phyloP scores from a whole-genome alignment of 2,888 invertebrate species.

The Omphaloscelis lunosa region DNA sequence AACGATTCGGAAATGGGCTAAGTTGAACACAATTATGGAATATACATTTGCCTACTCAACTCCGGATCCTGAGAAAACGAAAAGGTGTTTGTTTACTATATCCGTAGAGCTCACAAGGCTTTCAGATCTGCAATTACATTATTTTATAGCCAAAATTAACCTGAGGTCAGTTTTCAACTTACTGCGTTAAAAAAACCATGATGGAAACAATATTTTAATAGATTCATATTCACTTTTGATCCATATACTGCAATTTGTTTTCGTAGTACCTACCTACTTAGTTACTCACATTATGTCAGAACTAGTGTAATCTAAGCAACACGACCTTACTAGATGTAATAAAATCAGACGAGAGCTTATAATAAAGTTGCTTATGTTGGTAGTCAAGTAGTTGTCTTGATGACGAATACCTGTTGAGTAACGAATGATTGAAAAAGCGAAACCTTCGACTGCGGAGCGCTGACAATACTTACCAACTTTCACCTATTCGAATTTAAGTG shows the following conservation, averaged over 20 bases:
- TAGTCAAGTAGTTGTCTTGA: conserved; percentile 72
- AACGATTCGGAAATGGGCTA: background rate
- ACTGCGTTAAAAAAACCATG: background rate
- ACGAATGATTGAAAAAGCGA: conserved; percentile 88
- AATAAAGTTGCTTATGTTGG: conserved; percentile 66
- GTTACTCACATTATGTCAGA: conserved; percentile 49
- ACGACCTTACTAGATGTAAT: conserved; percentile 65
- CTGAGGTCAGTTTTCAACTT: conserved; percentile 16
- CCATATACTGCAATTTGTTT: conserved; percentile 15
- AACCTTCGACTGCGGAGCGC: conserved; percentile 85
- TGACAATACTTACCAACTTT: conserved; percentile 86
- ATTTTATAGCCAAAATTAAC: background rate
- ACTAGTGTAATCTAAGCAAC: conserved; percentile 53
- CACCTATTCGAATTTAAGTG: conserved; percentile 82
- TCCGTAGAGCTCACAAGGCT: background rate
- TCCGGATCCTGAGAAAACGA: background rate
- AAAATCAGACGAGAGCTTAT: conserved; percentile 68
- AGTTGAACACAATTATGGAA: background rate
- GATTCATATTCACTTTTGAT: background rate
- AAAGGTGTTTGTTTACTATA: background rate
- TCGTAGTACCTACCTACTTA: background rate
- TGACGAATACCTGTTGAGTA: conserved; percentile 88
- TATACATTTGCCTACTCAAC: background rate
- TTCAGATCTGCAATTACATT: background rate
- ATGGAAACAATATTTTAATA: background rate